Evolutionary conservation across 1,140 invertebrate genomes (phyloP), one percentile per base, ranked within the genome.

Genomic region (Drosophila eugracilis): DNA sequence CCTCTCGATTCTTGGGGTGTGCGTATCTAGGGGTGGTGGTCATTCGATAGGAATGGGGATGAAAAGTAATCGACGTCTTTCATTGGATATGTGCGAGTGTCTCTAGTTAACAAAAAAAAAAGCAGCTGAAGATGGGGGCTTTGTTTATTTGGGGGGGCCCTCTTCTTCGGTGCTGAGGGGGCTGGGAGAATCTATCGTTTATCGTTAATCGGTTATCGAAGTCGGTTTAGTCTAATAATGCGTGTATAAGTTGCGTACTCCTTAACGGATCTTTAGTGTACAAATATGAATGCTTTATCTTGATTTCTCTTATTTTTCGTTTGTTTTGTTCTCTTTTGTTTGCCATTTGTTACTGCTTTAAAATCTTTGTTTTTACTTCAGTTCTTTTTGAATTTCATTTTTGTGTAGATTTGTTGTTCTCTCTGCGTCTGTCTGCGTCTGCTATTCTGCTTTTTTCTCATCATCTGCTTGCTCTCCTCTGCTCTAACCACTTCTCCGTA

Each of bases 291-390:
- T 75, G 65, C 58, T 74, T 75, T 71, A 63, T 62, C 55, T 62
- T 22, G 66, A 69, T 55, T 60, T 49, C 26, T 26, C 42, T 42
- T n/a, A 39, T 57, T 26, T 53, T 28, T 34, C 34, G 34, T 37
- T 44, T 42, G 17, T 41, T 59, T 50, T 37, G 45, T 60, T 75
- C 58, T 75, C 32, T 49, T 60, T 55, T 65, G 59, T 83, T 81
- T 78, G 71, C 54, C 71, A 65, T 66, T 85, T 86, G 83, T 86
- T 81, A 63, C 74, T 88, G 83, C 75, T 73, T 75, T 75, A 86
- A 88, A 86, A 83, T 88, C 83, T 86, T 86, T 86, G 81, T 86
- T 86, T 86, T 86, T 86, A 86, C 81, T 86, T 86, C 81, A 86
- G 81, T 86, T 88, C 83, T 88, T 89, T 89, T 89, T 86, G 80